Evolutionary conservation across 2,797 vertebrate genomes (phyloP).

Genomic region (Sebastes itinus): DNA sequence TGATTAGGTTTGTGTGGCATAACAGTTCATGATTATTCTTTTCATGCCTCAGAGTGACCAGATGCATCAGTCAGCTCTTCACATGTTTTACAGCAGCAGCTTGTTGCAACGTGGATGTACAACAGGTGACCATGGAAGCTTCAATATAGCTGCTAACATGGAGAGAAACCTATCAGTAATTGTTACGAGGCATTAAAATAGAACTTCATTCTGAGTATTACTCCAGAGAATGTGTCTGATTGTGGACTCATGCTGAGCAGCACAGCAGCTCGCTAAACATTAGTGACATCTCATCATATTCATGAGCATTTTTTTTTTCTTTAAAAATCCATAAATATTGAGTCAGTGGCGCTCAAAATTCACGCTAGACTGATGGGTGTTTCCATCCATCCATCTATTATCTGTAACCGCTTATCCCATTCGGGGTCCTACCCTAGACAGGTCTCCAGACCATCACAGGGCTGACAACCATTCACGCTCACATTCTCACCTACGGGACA

Average conservation of each 20-base stretch:
- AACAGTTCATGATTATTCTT: no score
- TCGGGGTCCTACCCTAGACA: no score
- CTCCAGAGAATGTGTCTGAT: background rate
- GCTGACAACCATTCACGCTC: no score
- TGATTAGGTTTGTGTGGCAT: background rate
- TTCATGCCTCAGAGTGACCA: background rate
- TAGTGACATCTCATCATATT: slow-evolving; percentile 18
- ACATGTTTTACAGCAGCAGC: background rate
- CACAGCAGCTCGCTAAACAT: background rate
- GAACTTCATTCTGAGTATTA: no score
- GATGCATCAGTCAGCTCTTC: background rate
- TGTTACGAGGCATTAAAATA: no score
- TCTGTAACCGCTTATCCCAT: no score
- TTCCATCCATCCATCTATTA: background rate
- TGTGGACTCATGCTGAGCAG: background rate
- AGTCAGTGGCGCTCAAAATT: background rate
- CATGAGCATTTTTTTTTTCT: slow-evolving; percentile 1
- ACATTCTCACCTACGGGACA: no score
- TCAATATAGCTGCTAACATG: background rate
- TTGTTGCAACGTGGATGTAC: background rate
- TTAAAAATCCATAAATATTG: slow-evolving; percentile 22
- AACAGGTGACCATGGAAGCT: fast-evolving
- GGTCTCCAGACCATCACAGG: no score
- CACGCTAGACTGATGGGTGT: background rate
- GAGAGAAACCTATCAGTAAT: background rate